phyloP scores from a whole-genome alignment of 2,888 invertebrate species.

The Eledona agricola region DNA sequence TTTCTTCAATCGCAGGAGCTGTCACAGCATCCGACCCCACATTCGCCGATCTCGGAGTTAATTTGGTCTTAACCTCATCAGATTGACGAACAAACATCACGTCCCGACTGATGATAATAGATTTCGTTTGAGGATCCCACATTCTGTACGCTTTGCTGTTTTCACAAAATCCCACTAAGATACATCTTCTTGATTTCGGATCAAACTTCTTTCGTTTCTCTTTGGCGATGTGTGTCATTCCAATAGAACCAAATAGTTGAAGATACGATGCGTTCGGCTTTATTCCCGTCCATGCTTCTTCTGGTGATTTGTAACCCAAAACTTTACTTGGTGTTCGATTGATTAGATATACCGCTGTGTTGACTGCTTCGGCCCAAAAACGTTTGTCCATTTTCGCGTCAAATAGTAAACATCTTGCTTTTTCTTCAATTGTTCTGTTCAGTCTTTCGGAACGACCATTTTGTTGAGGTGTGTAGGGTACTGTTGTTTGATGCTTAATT shows the following conservation, averaged over 20 bases:
- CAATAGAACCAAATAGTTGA: conserved; percentile 34
- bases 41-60: no score
- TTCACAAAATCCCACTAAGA: conserved; percentile 33
- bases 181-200: conserved; percentile 16
- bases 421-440: conserved; percentile 38
- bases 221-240: conserved; percentile 26
- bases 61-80: no score
- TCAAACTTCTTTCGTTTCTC: conserved; percentile 33
- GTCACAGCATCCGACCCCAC: no score
- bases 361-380: conserved; percentile 24
- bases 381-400: conserved; percentile 9
- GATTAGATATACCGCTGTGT: conserved; percentile 20
- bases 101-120: no score
- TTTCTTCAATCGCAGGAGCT: no score
- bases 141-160: conserved; percentile 24
- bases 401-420: conserved; percentile 32
- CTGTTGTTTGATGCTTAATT: conserved; percentile 37
- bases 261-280: conserved; percentile 23
- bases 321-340: conserved; percentile 10
- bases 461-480: conserved; percentile 39
- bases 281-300: conserved; percentile 24
- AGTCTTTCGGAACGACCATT: conserved; percentile 39
- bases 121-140: no score
- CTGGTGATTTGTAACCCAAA: conserved; percentile 5
- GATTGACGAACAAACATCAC: no score